These are phyloP conservation scores for Pachliopta kotzebuea DNA, from an alignment of 2,888 invertebrate species.

Conservation along the genomic window DNA sequence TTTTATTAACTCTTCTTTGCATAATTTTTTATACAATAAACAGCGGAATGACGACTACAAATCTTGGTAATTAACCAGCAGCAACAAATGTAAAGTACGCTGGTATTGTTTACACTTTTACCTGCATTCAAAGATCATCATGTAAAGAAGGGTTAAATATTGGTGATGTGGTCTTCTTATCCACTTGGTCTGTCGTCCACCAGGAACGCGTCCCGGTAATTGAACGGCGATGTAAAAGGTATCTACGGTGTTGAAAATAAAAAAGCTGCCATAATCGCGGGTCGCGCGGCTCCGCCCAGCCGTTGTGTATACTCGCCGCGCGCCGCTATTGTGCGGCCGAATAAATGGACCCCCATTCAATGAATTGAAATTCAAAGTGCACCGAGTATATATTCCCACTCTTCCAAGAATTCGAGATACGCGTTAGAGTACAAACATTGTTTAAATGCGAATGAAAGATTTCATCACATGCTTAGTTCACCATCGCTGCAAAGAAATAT, in stretches of 20 bases:
- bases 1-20: too few relatives aligned
- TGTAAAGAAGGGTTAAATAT: too few relatives aligned
- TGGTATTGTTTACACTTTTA: too few relatives aligned
- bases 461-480: neutral
- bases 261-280: conserved; percentile 69
- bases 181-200: conserved; percentile 45
- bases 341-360: conserved; percentile 68
- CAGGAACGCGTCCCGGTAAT: conserved; percentile 71
- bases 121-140: too few relatives aligned
- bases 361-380: conserved; percentile 47
- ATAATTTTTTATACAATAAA: too few relatives aligned
- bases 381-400: conserved; percentile 9
- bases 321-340: conserved; percentile 61
- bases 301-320: conserved; percentile 38
- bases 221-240: conserved; percentile 80
- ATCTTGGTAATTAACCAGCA: too few relatives aligned
- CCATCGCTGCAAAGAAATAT: neutral
- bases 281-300: conserved; percentile 66
- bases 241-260: conserved; percentile 75
- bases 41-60: too few relatives aligned
- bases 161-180: conserved; percentile 35
- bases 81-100: too few relatives aligned
- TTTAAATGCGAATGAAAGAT: neutral
- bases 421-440: conserved; percentile 2
- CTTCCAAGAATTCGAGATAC: conserved; percentile 13